Evolutionary conservation across 53 echinoderm and acorn worm species (phyloP).

Genomic region (Mesocentrotus franciscanus): DNA sequence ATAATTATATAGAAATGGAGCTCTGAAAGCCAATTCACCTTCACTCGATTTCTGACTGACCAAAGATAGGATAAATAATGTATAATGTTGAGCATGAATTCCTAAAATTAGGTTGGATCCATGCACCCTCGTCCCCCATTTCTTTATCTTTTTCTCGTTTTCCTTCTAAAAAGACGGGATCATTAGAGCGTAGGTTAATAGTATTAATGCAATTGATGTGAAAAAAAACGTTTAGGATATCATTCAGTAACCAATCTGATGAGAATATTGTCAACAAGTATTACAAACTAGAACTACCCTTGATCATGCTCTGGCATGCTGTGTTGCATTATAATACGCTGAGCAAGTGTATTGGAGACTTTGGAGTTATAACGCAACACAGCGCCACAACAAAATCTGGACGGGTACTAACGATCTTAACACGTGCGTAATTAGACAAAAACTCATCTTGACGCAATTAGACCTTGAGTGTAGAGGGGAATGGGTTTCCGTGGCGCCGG

Average conservation of each 20-base stretch:
- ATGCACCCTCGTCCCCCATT: too few relatives aligned
- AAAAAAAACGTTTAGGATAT: background rate
- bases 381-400: conserved; percentile 28
- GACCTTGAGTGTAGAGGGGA: conserved; percentile 10
- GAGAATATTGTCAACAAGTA: background rate
- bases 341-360: background rate
- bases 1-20: too few relatives aligned
- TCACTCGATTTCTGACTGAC: too few relatives aligned
- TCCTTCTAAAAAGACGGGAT: background rate
- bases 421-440: conserved; percentile 40
- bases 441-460: conserved; percentile 39
- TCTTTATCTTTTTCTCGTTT: too few relatives aligned
- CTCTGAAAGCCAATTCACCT: too few relatives aligned
- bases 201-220: background rate
- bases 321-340: background rate
- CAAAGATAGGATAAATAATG: too few relatives aligned
- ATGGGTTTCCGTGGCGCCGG: background rate
- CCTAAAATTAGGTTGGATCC: too few relatives aligned
- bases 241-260: background rate
- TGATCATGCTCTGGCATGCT: background rate
- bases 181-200: background rate
- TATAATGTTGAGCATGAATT: too few relatives aligned
- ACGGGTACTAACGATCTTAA: conserved; percentile 9
- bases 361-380: background rate
- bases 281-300: background rate